Percentiles rank a stretch among this genome's conserved stretches.
These are phyloP conservation scores for Tauraco hartlaubi DNA, from an alignment of 2,797 vertebrate species.

Conservation along the genomic window DNA sequence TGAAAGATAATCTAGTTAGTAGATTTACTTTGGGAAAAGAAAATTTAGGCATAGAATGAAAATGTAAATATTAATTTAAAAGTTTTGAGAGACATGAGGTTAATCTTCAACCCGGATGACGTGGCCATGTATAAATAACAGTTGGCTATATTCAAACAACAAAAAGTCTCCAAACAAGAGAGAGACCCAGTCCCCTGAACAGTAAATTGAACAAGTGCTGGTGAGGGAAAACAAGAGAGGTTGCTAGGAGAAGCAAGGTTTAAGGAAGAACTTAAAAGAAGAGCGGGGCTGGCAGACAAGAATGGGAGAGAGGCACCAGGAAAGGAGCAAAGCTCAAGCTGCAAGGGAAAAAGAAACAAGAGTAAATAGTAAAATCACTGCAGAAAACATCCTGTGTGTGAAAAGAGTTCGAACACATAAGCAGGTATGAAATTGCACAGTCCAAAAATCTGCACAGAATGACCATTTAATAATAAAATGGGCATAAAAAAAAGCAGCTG, in stretches of 20 bases:
- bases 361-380: not conserved
- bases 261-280: constrained; percentile 56
- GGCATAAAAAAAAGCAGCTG: not conserved
- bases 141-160: constrained; percentile 44
- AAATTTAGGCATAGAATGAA: not conserved
- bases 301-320: constrained; percentile 18
- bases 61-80: constrained; percentile 52
- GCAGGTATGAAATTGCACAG: not conserved
- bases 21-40: not conserved
- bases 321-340: constrained; percentile 29
- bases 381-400: not conserved
- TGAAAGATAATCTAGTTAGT: constrained; percentile 13
- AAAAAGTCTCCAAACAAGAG: constrained; percentile 18
- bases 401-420: not conserved
- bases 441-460: not conserved
- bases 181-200: not conserved
- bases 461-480: not conserved
- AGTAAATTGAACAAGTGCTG: constrained; percentile 24
- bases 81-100: constrained; percentile 30
- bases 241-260: constrained; percentile 50
- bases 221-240: constrained; percentile 33
- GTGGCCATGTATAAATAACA: constrained; percentile 19
- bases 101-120: constrained; percentile 48
- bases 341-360: not conserved
- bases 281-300: constrained; percentile 32